A percentile compares a stretch with the other conserved stretches of the same genome.
Conservation (phyloP, 2,113 vertebrate genomes). For the Kobus ellipsiprymnus region DNA sequence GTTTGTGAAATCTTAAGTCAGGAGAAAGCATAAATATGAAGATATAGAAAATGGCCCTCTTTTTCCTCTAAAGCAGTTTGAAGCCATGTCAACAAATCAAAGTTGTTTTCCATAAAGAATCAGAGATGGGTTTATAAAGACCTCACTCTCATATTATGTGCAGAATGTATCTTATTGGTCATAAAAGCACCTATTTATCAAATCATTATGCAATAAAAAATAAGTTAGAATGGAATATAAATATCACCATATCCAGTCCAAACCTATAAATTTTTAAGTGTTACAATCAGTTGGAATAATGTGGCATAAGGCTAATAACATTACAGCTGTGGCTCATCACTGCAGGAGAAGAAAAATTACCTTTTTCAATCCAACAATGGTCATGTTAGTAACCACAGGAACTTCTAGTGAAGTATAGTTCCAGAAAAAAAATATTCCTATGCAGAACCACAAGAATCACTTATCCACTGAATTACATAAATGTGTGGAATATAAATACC, state of each 20-base stretch:
- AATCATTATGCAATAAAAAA: background rate
- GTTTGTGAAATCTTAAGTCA: background rate
- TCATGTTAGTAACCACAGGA: background rate
- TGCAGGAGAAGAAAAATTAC: background rate
- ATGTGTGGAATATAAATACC: background rate
- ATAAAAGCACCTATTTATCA: background rate
- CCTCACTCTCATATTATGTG: background rate
- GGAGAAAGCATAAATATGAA: background rate
- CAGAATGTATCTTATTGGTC: background rate
- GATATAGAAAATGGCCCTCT: background rate
- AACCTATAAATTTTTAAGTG: background rate
- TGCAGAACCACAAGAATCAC: background rate
- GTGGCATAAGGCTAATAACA: background rate
- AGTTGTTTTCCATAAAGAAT: background rate
- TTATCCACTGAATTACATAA: background rate
- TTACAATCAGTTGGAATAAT: background rate
- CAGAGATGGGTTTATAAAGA: background rate
- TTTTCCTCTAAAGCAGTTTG: background rate
- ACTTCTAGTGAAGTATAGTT: background rate
- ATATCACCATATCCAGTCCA: background rate
- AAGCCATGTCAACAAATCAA: background rate
- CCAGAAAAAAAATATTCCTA: background rate
- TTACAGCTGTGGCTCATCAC: background rate
- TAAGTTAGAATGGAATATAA: background rate
- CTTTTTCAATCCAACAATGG: background rate